Base-by-base conservation (phyloP, 37 sponge, comb jelly and placozoan genomes). In the Diacarnus erythraeanus region DNA sequence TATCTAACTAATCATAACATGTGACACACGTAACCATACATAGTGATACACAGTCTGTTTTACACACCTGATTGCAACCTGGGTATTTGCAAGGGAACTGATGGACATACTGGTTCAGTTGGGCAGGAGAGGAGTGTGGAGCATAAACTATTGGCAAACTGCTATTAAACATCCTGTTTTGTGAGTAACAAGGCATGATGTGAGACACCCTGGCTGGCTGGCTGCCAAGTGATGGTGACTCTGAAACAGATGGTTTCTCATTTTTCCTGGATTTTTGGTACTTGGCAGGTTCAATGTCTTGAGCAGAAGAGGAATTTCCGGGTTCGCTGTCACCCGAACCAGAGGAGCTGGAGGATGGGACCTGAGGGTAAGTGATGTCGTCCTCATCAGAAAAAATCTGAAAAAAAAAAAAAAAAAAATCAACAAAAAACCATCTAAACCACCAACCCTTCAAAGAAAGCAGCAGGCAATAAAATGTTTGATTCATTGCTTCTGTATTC, bases 31-130 rank as follows among this genome's bases (percentile, higher is more conserved):
- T n/a, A n/a, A n/a, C n/a, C n/a, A n/a, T n/a, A n/a, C n/a, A n/a
- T n/a, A n/a, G n/a, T n/a, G n/a, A n/a, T n/a, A n/a, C n/a, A n/a
- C n/a, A n/a, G n/a, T n/a, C n/a, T n/a, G n/a, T 36, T 30, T 15
- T 34, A 63, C 71, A 1, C 23, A 83, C 88, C 88, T 87, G 88
- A 41, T 80, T 81, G 67, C 88, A 87, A 4, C 82, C 82, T 18
- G 88, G 88, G 75, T 87, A 87, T 42, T 87, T 87, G 82, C 88
- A 87, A 58, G 75, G 76, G 82, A 81, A 77, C 82, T 87, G 82
- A 37, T 81, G 88, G 15, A 75, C 43, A 3, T 67, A 60, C 37
- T 75, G 69, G 42, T 64, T 37, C 15, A 35, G 47, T 3, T 61
- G 43, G 21, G 64, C 60, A 0, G 42, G 56, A 38, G 83, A 66